Evolutionary conservation across 2,888 invertebrate species (phyloP).

Genomic region (Tenthredo scrophulariae): DNA sequence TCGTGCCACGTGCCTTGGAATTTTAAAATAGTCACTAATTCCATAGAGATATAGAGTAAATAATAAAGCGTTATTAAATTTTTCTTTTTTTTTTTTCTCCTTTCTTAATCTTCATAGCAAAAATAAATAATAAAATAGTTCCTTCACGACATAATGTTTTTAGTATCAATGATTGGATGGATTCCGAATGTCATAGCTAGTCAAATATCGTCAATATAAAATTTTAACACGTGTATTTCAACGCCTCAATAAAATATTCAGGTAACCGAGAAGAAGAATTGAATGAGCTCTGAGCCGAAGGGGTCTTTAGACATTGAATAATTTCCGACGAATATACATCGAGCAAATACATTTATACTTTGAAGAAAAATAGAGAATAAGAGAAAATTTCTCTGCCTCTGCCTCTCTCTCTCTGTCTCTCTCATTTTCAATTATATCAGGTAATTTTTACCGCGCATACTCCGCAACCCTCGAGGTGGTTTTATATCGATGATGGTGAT

Average conservation of each 20-base stretch:
- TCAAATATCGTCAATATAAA: not conserved
- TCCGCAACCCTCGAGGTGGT: not conserved
- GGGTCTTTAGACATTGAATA: not conserved
- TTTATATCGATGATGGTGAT: not conserved
- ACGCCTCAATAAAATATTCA: conserved; percentile 13
- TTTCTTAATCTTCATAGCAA: not conserved
- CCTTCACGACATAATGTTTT: not conserved
- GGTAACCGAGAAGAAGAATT: not conserved
- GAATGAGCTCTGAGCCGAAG: not conserved
- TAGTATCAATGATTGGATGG: not conserved
- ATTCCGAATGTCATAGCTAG: no score
- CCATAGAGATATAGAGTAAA: not conserved
- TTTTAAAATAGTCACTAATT: not conserved
- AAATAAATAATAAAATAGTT: not conserved
- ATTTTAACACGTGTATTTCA: not conserved
- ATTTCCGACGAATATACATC: not conserved
- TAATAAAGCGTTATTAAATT: not conserved
- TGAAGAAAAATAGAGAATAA: not conserved
- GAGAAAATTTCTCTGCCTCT: not conserved
- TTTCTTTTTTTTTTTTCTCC: not conserved
- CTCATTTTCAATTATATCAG: not conserved
- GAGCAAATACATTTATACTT: not conserved
- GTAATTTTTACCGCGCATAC: not conserved
- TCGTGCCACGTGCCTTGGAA: conserved; percentile 22
- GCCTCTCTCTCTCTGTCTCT: not conserved